A percentile compares a stretch with the other conserved stretches of the same genome.
These are phyloP conservation scores for Eospalax fontanierii DNA, from an alignment of 2,797 vertebrate genomes.

Conservation along the genomic window DNA sequence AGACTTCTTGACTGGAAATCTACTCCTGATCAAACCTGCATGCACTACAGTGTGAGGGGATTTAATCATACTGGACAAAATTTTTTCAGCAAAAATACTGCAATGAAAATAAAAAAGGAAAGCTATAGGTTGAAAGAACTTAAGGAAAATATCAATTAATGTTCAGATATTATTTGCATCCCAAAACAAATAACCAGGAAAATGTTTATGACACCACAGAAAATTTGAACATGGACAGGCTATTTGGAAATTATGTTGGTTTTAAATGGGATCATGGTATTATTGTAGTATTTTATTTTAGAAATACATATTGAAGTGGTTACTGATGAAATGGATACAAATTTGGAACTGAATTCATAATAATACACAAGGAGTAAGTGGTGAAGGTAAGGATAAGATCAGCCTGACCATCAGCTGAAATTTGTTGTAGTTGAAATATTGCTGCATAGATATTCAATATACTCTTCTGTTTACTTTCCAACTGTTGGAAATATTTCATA, in stretches of 20 bases:
- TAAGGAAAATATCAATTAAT: constrained; percentile 9
- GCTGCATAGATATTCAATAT: not conserved
- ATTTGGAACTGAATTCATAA: constrained; percentile 18
- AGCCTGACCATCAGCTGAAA: not conserved
- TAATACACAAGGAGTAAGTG: not conserved
- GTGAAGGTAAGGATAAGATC: not conserved
- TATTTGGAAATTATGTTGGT: constrained; percentile 1
- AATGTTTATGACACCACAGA: not conserved
- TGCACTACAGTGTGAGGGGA: not conserved
- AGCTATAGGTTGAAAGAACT: not conserved
- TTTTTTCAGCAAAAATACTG: not conserved
- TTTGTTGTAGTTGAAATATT: not conserved
- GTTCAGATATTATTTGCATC: not conserved
- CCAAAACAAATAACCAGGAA: not conserved
- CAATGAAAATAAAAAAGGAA: not conserved
- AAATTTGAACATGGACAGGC: not conserved
- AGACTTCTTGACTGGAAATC: not conserved
- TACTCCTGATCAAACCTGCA: not conserved
- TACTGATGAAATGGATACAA: not conserved
- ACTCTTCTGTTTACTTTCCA: not conserved
- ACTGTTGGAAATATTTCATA: not conserved
- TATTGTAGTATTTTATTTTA: constrained; percentile 1
- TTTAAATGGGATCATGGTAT: constrained; percentile 28
- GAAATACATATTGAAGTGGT: constrained; percentile 4
- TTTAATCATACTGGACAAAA: not conserved